Evolutionary conservation across 2,888 invertebrate species (phyloP), one percentile per base, ranked within the genome.

Genomic region (Lacanobia wlatinum): DNA sequence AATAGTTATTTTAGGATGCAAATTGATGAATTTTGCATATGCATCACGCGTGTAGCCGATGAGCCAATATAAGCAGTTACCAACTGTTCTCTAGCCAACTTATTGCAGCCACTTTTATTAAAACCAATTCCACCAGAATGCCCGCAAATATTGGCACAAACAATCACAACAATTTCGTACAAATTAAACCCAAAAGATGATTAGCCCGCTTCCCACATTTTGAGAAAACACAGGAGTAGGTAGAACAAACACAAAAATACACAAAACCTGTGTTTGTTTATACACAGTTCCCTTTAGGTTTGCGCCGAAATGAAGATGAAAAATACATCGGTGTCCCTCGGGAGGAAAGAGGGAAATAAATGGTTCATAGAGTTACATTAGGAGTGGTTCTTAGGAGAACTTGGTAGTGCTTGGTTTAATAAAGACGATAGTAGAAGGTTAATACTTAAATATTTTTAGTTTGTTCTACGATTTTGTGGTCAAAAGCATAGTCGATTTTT

Each of bases 281-380:
- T 23, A 59, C 64, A 23, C 40, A 48, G 62, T 40, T 40, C 68
- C 64, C 23, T 38, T 34, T 2, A 67, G 38, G 52, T 46, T 66
- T 55, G 23, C 14, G 0, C n/a, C 53, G 40, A 70, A 83, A 87
- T 83, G 65, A 66, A 70, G 83, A 80, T 67, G 58, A 73, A 78
- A 52, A 84, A 65, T 68, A 72, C n/a, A 62, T 60, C 38, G 58
- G 10, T 0, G 16, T 53, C 65, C 56, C 69, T 4, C 9, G 48
- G 70, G 77, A 9, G 2, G 4, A 2, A 14, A 14, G 56, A 40
- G 40, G 21, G 14, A 79, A 83, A 63, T 28, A 50, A 83, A 73
- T 79, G 78, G 64, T 48, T 40, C 48, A 43, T 40, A 59, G 50
- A 53, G 60, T 16, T 38, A 58, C 48, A 70, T 78, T 55, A 62